Percentiles rank a stretch among this genome's conserved stretches.
Evolutionary conservation across 2,113 vertebrate genomes (phyloP).

Genomic region (Nannospalax galili): DNA sequence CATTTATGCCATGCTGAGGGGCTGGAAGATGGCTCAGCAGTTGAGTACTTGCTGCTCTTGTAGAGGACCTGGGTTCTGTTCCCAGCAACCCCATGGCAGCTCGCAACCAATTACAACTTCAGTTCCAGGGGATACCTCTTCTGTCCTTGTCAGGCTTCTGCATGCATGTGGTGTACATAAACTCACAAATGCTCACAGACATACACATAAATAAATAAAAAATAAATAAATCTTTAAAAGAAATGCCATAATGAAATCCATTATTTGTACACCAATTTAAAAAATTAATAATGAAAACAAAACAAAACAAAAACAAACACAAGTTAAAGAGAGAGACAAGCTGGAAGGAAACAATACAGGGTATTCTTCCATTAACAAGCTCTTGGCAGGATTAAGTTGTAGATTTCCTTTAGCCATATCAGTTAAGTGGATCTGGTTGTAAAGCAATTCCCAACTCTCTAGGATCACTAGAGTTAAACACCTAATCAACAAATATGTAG

Average conservation of each 20-base stretch:
- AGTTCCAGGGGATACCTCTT: background rate
- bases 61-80: background rate
- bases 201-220: background rate
- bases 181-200: background rate
- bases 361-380: constrained; percentile 69
- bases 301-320: background rate
- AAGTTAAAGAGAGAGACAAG: background rate
- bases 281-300: background rate
- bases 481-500: constrained; percentile 55
- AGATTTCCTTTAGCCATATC: constrained; percentile 57
- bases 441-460: constrained; percentile 53
- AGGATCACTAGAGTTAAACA: constrained; percentile 55
- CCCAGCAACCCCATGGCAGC: background rate
- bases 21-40: background rate
- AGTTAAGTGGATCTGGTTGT: constrained; percentile 65
- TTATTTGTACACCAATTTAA: background rate
- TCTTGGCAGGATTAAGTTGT: constrained; percentile 33
- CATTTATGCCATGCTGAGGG: too few species aligned
- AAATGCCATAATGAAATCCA: background rate
- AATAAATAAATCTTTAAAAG: background rate
- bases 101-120: background rate
- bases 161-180: background rate
- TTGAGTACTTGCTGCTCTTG: background rate
- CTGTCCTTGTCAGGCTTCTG: background rate
- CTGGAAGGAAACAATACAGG: constrained; percentile 10